Conservation (phyloP, 2,888 invertebrate species). For the Andrena minutula region DNA sequence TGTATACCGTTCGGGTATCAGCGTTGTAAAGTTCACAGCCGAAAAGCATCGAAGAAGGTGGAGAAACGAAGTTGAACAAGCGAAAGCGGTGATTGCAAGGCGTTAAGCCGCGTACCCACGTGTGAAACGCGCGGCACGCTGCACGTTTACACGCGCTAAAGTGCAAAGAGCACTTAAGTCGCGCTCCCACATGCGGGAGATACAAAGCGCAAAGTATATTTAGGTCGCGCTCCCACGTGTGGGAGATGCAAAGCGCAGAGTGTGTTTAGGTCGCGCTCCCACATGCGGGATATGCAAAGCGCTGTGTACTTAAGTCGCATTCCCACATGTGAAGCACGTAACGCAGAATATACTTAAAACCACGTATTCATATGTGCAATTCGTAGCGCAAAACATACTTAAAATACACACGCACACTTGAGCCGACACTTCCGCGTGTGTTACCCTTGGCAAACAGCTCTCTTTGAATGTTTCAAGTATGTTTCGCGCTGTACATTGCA, state of each 20-base stretch:
- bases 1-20: slow-evolving; percentile 40
- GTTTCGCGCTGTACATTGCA: neutral
- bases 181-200: neutral
- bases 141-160: neutral
- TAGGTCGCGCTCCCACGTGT: neutral
- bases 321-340: no score
- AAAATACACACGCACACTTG: no score
- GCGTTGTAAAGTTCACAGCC: slow-evolving; percentile 66
- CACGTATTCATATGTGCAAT: no score
- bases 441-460: no score
- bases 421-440: no score
- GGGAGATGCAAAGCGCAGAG: no score
- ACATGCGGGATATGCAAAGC: no score
- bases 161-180: neutral
- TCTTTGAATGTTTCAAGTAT: neutral
- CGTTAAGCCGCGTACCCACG: neutral
- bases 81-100: neutral
- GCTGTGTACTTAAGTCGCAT: no score
- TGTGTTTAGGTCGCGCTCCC: no score
- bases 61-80: slow-evolving; percentile 19
- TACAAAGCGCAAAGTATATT: neutral
- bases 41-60: slow-evolving; percentile 59
- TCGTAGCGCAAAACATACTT: no score
- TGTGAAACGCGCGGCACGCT: neutral
- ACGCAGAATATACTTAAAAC: no score